Evolutionary conservation across 2,113 vertebrate genomes (phyloP).

Genomic region (Phylloscopus trochilus): DNA sequence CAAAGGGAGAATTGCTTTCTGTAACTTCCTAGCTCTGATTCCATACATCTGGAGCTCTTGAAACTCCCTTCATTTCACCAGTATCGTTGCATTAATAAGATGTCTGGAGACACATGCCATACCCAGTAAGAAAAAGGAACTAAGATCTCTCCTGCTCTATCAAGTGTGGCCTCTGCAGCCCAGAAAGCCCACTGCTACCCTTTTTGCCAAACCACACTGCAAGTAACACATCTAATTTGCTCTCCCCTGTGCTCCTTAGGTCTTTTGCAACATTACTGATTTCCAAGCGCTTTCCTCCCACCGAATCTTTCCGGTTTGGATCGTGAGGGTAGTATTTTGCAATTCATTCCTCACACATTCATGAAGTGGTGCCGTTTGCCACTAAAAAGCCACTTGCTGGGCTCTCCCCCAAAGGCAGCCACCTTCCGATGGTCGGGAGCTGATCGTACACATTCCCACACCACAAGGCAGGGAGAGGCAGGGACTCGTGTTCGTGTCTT

Average conservation of each 20-base stretch:
- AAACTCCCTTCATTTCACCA: not conserved
- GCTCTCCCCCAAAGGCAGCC: conserved; percentile 24
- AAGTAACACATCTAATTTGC: conserved; percentile 65
- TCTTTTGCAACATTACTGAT: conserved; percentile 46
- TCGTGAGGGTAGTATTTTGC: conserved; percentile 24
- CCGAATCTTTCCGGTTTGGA: conserved; percentile 40
- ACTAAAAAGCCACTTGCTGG: conserved; percentile 14
- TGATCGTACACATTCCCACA: conserved; percentile 7
- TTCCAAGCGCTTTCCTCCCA: conserved; percentile 41
- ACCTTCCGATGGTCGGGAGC: not conserved
- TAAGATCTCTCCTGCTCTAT: conserved; percentile 60
- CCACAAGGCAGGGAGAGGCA: not conserved
- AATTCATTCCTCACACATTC: conserved; percentile 31
- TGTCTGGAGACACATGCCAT: conserved; percentile 9
- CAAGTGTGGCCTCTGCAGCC: conserved; percentile 49
- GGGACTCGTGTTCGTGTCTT: not conserved
- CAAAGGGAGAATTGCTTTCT: fast-evolving
- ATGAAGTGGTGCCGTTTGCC: conserved; percentile 10
- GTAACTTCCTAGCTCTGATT: fast-evolving
- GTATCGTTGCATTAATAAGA: not conserved
- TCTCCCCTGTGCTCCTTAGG: conserved; percentile 32
- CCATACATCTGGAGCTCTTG: not conserved
- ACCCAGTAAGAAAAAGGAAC: conserved; percentile 26
- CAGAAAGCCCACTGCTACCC: conserved; percentile 48
- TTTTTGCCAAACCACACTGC: conserved; percentile 52